These are phyloP conservation scores for Chroicocephalus ridibundus DNA, from an alignment of 2,113 vertebrate genomes.

Conservation along the genomic window DNA sequence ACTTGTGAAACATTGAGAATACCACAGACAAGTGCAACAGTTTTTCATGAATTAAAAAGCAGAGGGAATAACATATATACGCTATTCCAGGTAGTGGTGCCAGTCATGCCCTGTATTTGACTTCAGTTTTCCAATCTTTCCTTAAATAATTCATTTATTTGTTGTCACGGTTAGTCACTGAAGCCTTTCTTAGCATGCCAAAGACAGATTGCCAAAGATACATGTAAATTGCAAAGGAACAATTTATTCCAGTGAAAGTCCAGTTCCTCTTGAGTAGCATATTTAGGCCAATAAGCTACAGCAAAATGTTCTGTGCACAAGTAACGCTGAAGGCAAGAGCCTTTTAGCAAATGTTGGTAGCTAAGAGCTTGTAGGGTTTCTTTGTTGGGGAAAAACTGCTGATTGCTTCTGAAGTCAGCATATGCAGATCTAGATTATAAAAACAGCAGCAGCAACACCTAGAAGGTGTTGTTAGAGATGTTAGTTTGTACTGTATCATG, in stretches of 20 bases:
- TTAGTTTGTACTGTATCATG: neutral
- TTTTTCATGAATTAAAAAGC: neutral
- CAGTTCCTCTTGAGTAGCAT: neutral
- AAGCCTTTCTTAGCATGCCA: neutral
- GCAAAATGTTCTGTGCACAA: neutral
- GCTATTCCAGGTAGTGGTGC: neutral
- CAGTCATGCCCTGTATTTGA: neutral
- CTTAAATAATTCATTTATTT: neutral
- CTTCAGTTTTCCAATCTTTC: neutral
- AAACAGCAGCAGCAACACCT: neutral
- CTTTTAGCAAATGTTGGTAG: neutral
- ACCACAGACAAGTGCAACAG: neutral
- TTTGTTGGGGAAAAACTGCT: neutral
- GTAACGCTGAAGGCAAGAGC: neutral
- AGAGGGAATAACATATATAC: neutral
- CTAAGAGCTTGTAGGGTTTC: neutral
- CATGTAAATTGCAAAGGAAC: neutral
- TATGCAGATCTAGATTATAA: neutral
- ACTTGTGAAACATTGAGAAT: neutral
- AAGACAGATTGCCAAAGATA: neutral
- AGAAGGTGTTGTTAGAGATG: neutral
- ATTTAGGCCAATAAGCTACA: neutral
- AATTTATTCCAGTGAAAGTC: neutral
- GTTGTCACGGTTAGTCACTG: neutral
- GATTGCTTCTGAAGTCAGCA: neutral